Evolutionary conservation across 2,888 invertebrate species (phyloP).

Genomic region (Acanthacorydalis orientalis): DNA sequence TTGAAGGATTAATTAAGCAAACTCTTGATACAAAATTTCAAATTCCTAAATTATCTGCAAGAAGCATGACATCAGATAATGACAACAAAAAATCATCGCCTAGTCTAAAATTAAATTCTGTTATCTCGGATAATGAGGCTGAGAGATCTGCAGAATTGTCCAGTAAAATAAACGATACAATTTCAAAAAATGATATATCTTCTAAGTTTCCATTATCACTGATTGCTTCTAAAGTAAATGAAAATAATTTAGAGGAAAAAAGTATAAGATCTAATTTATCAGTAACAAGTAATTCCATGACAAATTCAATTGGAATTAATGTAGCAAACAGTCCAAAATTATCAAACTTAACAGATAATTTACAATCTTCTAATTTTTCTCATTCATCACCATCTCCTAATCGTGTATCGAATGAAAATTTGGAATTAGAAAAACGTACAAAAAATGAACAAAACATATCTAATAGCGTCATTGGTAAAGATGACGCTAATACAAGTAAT

Average conservation of each 20-base stretch:
- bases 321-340: neutral
- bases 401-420: neutral
- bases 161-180: slow-evolving; percentile 21
- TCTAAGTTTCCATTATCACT: slow-evolving; percentile 21
- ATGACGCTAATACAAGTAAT: slow-evolving; percentile 16
- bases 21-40: slow-evolving; percentile 70
- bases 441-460: slow-evolving; percentile 13
- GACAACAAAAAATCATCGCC: slow-evolving; percentile 27
- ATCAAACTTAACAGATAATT: neutral
- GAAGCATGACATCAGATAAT: slow-evolving; percentile 18
- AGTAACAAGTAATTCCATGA: slow-evolving; percentile 5
- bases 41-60: slow-evolving; percentile 64
- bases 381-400: neutral
- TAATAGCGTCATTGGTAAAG: slow-evolving; percentile 12
- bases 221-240: slow-evolving; percentile 19
- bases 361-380: neutral
- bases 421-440: neutral
- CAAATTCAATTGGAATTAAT: neutral
- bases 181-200: slow-evolving; percentile 16
- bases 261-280: slow-evolving; percentile 18
- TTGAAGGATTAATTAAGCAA: slow-evolving; percentile 63
- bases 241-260: slow-evolving; percentile 21
- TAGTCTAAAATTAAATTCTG: slow-evolving; percentile 12
- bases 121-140: slow-evolving; percentile 9
- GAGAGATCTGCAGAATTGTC: slow-evolving; percentile 16